A percentile compares a stretch with the other conserved stretches of the same genome.
Conservation (phyloP, 1,140 invertebrate genomes). For the Camponotus vicinus region DNA sequence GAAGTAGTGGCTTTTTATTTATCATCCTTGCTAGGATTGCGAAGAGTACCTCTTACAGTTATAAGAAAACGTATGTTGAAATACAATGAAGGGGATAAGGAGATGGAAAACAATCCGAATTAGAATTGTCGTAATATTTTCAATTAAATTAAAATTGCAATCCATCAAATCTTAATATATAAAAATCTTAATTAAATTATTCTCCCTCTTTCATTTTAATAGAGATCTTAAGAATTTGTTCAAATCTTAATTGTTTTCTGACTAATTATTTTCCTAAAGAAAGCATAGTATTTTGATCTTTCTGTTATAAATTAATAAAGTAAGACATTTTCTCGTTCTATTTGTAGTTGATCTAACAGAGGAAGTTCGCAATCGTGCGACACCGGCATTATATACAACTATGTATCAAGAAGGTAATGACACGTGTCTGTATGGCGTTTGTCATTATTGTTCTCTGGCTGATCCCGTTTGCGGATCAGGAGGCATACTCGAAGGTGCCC, state of each 20-base stretch:
- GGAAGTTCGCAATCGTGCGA: slow-evolving; percentile 92
- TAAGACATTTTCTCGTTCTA: slow-evolving; percentile 31
- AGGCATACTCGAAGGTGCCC: slow-evolving; percentile 92
- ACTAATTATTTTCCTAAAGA: not conserved
- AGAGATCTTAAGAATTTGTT: not conserved
- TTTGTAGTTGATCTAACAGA: slow-evolving; percentile 89
- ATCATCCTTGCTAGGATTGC: slow-evolving; percentile 92
- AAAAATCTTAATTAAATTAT: not conserved
- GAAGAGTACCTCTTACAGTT: slow-evolving; percentile 92
- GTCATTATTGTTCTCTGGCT: slow-evolving; percentile 93
- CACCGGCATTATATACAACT: slow-evolving; percentile 88
- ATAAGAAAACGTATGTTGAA: slow-evolving; percentile 88
- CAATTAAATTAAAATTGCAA: too few species aligned
- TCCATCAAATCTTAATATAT: not conserved
- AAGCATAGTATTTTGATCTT: not conserved
- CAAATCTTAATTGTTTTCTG: not conserved
- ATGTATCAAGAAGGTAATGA: slow-evolving; percentile 85
- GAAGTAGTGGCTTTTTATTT: slow-evolving; percentile 98
- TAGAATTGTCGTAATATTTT: not conserved
- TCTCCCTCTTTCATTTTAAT: not conserved
- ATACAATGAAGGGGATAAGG: not conserved
- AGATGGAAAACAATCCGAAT: not conserved
- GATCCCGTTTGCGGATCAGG: slow-evolving; percentile 93
- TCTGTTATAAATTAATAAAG: slow-evolving; percentile 3
- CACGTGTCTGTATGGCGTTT: slow-evolving; percentile 95